Evolutionary conservation across 2,113 vertebrate species (phyloP), one percentile per base, ranked within the genome.

Genomic region (Hymenochirus boettgeri): DNA sequence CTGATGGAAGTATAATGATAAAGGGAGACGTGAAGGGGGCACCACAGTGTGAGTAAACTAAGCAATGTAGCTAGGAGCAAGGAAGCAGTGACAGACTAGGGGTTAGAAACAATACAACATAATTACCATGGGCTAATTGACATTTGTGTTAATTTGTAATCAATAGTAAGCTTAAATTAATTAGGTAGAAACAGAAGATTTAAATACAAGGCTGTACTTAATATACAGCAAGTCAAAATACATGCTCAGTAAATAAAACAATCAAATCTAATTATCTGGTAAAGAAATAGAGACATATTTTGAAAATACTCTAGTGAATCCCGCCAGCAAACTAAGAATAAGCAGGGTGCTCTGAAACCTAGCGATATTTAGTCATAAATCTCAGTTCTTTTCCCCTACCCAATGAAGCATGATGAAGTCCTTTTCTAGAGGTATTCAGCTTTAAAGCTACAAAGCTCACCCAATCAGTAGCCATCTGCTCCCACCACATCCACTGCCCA

Each of bases 401-500:
- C 86, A 89, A 78, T 60, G 77, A 86, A 88, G 88, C 91, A 86
- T 90, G 86, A 84, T 86, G 82, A 90, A 88, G 85, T 81, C 86
- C 81, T 86, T 90, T 85, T 85, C 88, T 86, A 90, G 89, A 90
- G 90, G 85, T 90, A 88, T 85, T 88, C 84, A 87, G 86, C 76
- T 83, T 87, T 81, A 86, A 82, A 84, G 78, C 80, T 82, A 89
- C 89, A 88, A 86, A 89, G 88, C 88, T 87, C 82, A 79, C 88
- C 86, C 88, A 88, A 87, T 90, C 89, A 90, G 87, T 75, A 82
- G 87, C 91, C 91, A 93, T 93, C 91, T 92, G 91, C 88, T 92
- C 87, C 85, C 79, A 76, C 82, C 75, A 67, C 84, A 85, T 84
- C 84, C 82, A 83, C 82, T 83, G 85, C 78, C 86, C 77, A 75